These are phyloP conservation scores for Perca schrenkii DNA, from an alignment of 2,113 vertebrate species.

Conservation along the genomic window DNA sequence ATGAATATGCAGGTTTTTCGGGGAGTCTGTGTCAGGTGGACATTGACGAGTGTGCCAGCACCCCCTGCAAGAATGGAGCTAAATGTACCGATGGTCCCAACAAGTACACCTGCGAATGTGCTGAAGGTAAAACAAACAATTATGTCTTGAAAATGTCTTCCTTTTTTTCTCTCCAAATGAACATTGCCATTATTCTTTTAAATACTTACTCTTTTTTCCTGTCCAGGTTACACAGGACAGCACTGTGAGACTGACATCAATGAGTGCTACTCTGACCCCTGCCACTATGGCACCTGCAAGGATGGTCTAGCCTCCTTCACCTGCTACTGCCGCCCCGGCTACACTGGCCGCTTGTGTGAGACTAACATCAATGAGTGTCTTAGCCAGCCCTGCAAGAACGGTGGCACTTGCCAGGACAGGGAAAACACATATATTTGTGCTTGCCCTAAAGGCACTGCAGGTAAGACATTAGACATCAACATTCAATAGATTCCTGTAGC, in stretches of 20 bases:
- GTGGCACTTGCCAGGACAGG: conserved; percentile 93
- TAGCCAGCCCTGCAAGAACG: conserved; percentile 94
- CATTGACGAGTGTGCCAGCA: conserved; percentile 95
- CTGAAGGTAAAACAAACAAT: conserved; percentile 86
- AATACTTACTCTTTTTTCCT: neutral
- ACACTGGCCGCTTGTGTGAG: conserved; percentile 92
- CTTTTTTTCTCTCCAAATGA: neutral
- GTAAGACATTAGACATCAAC: conserved; percentile 73
- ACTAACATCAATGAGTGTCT: conserved; percentile 96
- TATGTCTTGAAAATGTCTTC: neutral
- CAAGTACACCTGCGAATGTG: conserved; percentile 93
- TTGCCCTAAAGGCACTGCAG: conserved; percentile 94
- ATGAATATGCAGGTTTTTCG: conserved; percentile 87
- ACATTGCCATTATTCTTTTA: neutral
- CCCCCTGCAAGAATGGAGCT: conserved; percentile 94
- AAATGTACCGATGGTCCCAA: conserved; percentile 95
- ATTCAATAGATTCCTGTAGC: neutral
- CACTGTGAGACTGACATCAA: conserved; percentile 93
- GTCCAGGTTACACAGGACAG: conserved; percentile 88
- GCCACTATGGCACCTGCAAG: conserved; percentile 93
- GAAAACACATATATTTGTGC: conserved; percentile 91
- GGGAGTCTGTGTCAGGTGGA: conserved; percentile 94
- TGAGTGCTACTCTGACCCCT: conserved; percentile 92
- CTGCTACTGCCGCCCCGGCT: conserved; percentile 91
- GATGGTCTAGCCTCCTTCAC: conserved; percentile 91